Conservation (phyloP, 2,113 vertebrate genomes). For the Tragelaphus scriptus region DNA sequence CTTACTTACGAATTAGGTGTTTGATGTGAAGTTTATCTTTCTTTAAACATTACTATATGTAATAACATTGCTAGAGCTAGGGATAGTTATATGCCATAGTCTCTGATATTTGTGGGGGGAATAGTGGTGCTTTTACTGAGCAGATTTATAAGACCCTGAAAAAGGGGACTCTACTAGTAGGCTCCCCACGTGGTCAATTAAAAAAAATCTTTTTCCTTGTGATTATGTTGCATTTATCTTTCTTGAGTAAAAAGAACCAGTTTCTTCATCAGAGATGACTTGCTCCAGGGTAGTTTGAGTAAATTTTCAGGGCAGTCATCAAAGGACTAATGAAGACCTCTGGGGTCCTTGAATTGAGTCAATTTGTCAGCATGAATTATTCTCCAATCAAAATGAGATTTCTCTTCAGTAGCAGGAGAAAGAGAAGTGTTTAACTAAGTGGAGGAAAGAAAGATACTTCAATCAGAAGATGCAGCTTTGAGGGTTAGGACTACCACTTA, state of each 20-base stretch:
- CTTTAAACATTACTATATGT: neutral
- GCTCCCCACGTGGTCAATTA: neutral
- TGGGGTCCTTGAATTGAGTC: neutral
- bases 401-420: neutral
- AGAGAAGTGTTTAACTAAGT: neutral
- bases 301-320: neutral
- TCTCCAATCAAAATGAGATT: neutral
- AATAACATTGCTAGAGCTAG: neutral
- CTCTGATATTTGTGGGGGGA: neutral
- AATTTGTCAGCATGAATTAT: neutral
- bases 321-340: neutral
- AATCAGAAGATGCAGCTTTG: neutral
- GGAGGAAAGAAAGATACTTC: neutral
- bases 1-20: neutral
- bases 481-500: neutral
- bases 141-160: neutral
- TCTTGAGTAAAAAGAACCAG: neutral
- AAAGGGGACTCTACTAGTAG: neutral
- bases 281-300: neutral
- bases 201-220: neutral
- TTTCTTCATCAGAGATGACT: neutral
- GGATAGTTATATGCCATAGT: neutral
- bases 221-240: neutral
- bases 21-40: neutral
- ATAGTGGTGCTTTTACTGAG: neutral